Evolutionary conservation across 1,140 invertebrate species (phyloP), one percentile per base, ranked within the genome.

Genomic region (Drosophila subobscura): DNA sequence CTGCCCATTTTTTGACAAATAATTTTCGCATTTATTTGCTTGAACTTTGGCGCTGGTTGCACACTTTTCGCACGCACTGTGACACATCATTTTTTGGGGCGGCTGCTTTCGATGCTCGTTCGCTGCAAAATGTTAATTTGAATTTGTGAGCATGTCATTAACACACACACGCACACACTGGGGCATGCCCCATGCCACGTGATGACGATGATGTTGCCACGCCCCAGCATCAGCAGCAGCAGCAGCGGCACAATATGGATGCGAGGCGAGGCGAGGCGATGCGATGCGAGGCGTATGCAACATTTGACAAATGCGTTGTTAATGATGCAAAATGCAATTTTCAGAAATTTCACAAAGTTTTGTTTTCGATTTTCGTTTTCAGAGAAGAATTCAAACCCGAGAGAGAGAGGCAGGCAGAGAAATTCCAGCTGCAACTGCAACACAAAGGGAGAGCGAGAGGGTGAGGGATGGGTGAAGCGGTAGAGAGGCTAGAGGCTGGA

Each of bases 81-180:
- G 7, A 3, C 29, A 46, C 63, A 60, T 70, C 71, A 75, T 68
- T 67, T 55, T 44, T 33, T 3, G 8, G 33, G 33, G n/a, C 65
- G 60, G 47, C 23, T 60, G 56, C 16, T 47, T 53, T 74, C 50
- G 64, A 73, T 84, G 76, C 72, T 74, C 85, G 76, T 76, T 74
- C 85, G 77, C 81, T 85, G 68, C 72, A 88, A 88, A 88, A 88
- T 89, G 84, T 88, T 88, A 88, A 88, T 88, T 88, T 88, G 84
- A 88, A 88, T 88, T 88, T 88, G 84, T 88, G 84, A 88, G 79
- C 84, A 88, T 88, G 84, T 83, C 85, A 89, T 89, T 89, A 89
- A 89, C 84, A 83, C 84, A 89, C 72, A 53, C 59, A 50, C 67
- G 64, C 45, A 54, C 49, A 40, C 72, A 65, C 52, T 23, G 20